Conservation (phyloP, 2,888 invertebrate species). For the Lochmaea crataegi region DNA sequence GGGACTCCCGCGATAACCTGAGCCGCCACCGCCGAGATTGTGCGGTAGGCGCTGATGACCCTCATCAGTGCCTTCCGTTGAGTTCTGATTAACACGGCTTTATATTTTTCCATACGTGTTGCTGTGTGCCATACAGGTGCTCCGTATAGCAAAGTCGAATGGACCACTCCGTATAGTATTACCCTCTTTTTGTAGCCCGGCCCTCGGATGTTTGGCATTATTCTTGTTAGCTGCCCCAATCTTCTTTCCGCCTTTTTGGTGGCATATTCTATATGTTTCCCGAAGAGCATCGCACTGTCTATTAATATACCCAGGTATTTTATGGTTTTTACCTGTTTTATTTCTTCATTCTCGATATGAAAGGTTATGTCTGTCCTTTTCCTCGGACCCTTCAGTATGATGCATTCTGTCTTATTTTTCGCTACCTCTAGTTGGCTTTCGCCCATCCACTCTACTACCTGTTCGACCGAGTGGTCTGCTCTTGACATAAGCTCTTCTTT, state of each 20-base stretch:
- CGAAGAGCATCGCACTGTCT: too few species aligned
- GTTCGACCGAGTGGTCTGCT: conserved; percentile 10
- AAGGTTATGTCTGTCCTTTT: conserved; percentile 1
- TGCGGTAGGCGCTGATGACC: too few species aligned
- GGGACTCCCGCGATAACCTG: too few species aligned
- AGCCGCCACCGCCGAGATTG: too few species aligned
- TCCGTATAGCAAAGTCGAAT: conserved; percentile 37
- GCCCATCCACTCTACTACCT: conserved; percentile 23
- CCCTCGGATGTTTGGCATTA: conserved; percentile 40
- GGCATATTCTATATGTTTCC: too few species aligned
- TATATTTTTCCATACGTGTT: background rate
- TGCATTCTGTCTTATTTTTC: conserved; percentile 26
- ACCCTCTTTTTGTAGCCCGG: conserved; percentile 31
- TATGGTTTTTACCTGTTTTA: conserved; percentile 3
- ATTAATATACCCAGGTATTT: conserved; percentile 22
- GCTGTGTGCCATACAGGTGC: conserved; percentile 36
- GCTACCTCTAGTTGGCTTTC: conserved; percentile 25
- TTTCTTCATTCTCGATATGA: background rate
- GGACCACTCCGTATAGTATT: conserved; percentile 26
- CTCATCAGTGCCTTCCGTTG: too few species aligned
- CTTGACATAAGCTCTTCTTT: conserved; percentile 15
- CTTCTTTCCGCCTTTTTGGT: conserved; percentile 14
- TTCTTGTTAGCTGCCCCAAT: conserved; percentile 8
- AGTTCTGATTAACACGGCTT: too few species aligned
- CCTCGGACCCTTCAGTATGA: conserved; percentile 24